These are phyloP conservation scores for Scomberomorus guttatus DNA, from an alignment of 2,797 vertebrate genomes.

Conservation along the genomic window DNA sequence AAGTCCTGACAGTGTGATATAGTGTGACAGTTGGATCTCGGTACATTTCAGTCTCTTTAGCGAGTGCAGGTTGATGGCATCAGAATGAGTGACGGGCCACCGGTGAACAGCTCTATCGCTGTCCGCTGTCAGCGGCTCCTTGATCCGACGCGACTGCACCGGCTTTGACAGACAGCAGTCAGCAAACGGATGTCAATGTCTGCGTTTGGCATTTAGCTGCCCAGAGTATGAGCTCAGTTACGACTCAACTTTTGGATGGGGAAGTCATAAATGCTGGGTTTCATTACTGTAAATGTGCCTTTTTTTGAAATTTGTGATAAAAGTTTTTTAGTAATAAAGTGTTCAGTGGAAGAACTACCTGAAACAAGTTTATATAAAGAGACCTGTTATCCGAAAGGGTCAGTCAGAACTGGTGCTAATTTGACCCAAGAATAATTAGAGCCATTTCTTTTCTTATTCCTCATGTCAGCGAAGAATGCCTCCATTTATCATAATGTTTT, in stretches of 20 bases:
- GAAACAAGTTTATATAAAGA: background rate
- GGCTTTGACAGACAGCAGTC: conserved; percentile 59
- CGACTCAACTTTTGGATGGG: background rate
- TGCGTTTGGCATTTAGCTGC: conserved; percentile 44
- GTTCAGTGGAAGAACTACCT: background rate
- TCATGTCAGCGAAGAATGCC: background rate
- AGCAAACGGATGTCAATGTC: conserved; percentile 33
- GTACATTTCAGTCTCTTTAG: conserved; percentile 31
- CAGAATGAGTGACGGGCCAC: conserved; percentile 63
- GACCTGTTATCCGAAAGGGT: background rate
- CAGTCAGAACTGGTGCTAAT: background rate
- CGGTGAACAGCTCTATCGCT: conserved; percentile 42
- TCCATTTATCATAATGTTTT: conserved; percentile 8
- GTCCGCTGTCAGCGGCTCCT: conserved; percentile 42
- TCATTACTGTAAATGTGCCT: no score
- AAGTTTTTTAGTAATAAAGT: background rate
- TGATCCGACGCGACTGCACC: conserved; percentile 50
- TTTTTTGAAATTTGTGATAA: background rate
- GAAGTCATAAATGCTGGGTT: conserved; percentile 9
- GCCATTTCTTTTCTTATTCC: background rate
- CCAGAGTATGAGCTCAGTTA: conserved; percentile 18
- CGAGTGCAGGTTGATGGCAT: conserved; percentile 49
- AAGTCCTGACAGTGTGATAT: conserved; percentile 16
- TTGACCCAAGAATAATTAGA: background rate
- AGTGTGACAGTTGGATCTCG: conserved; percentile 44